Conservation (phyloP, 2,888 invertebrate species). For the Campopleginae sp. region DNA sequence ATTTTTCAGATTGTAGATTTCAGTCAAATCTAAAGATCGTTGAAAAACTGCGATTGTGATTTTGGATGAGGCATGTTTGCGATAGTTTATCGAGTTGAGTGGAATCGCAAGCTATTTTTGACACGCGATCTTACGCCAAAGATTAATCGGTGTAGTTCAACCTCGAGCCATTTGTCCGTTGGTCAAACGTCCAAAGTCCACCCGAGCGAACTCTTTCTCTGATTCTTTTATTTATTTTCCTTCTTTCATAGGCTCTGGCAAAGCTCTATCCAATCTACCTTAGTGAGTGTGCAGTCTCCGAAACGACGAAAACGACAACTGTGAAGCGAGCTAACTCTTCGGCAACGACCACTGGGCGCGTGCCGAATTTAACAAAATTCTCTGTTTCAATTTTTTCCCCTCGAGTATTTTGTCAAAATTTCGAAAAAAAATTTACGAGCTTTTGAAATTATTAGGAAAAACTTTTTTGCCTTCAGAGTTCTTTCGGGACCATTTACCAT, state of each 20-base stretch:
- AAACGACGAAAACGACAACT: neutral
- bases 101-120: conserved; percentile 16
- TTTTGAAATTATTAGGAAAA: neutral
- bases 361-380: neutral
- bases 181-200: conserved; percentile 43
- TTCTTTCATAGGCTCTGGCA: conserved; percentile 11
- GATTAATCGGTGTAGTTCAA: conserved; percentile 53
- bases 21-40: neutral
- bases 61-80: conserved; percentile 2
- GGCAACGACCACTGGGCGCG: neutral
- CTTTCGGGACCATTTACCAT: neutral
- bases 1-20: neutral
- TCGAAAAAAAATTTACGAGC: neutral
- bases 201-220: conserved; percentile 38
- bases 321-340: neutral
- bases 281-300: neutral
- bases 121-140: conserved; percentile 35
- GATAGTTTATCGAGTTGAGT: conserved; percentile 41
- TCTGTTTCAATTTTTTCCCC: neutral
- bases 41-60: neutral
- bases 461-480: neutral
- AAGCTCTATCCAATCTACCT: neutral
- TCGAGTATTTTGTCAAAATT: no score
- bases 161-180: conserved; percentile 40
- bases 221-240: conserved; percentile 16